Percentiles rank a stretch among this genome's conserved stretches.
phyloP scores from a whole-genome alignment of 2,113 vertebrate genomes.

The Campylorhamphus procurvoides region DNA sequence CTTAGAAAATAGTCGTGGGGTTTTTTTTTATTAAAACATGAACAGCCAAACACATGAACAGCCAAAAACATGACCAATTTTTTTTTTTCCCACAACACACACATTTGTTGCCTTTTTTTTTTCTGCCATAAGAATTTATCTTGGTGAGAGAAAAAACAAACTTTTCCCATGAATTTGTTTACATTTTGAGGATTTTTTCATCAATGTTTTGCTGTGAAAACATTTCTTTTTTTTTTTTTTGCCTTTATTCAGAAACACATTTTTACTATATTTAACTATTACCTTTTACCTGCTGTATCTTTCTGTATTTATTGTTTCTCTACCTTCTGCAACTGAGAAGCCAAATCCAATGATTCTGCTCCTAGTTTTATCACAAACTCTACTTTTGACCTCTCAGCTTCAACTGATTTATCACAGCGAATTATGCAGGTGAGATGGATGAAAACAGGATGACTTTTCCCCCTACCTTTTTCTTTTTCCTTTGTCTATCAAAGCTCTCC shows the following conservation, averaged over 20 bases:
- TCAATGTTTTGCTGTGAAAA: constrained; percentile 43
- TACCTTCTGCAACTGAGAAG: constrained; percentile 63
- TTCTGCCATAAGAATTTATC: not conserved
- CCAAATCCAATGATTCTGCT: constrained; percentile 69
- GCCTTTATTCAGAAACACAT: constrained; percentile 26
- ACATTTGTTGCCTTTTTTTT: constrained; percentile 27
- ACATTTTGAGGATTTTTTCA: constrained; percentile 18
- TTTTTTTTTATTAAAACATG: constrained; percentile 12
- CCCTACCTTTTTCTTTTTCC: constrained; percentile 50
- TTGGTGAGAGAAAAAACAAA: not conserved
- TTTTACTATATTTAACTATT: constrained; percentile 55
- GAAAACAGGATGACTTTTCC: constrained; percentile 65
- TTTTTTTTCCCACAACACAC: constrained; percentile 40
- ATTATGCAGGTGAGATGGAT: constrained; percentile 83
- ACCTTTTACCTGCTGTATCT: constrained; percentile 64
- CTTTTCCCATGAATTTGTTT: not conserved
- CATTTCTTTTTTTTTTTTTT: constrained; percentile 9
- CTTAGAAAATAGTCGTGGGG: not conserved
- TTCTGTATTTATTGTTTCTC: constrained; percentile 55
- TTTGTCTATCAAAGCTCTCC: constrained; percentile 35
- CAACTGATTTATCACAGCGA: constrained; percentile 82
- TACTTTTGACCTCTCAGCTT: constrained; percentile 79
- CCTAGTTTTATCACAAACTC: constrained; percentile 74
- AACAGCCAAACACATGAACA: constrained; percentile 32
- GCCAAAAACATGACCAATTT: constrained; percentile 35